Evolutionary conservation across 1,140 invertebrate species (phyloP), one percentile per base, ranked within the genome.

Genomic region (Galleria mellonella): DNA sequence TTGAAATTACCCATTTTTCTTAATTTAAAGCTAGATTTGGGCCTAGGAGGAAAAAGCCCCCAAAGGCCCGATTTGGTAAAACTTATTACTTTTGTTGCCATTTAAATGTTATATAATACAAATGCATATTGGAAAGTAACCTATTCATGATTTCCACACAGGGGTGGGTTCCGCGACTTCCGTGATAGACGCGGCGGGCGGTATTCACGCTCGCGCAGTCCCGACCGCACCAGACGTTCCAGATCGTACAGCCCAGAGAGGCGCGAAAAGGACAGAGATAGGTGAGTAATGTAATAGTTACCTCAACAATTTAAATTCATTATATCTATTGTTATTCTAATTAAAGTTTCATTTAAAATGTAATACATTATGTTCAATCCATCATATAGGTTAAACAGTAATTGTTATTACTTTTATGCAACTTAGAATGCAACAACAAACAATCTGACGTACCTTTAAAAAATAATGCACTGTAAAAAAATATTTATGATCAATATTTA

Each of bases 151-250:
- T 23, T 23, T 23, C 2, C 6, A 6, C 28, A 9, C 17, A 87
- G 88, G 23, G 87, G 87, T 28, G 89, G 89, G 7, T 92, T 89
- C 81, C 87, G 91, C 33, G 91, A 92, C 62, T 91, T 91, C 62
- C 83, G 90, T 35, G 90, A 91, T 49, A 70, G 91, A 9, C 82
- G 91, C 30, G 87, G 87, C 45, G 88, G 87, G 4, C 53, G 86
- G 0, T 86, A 83, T 48, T 87, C 86, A 9, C 70, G 86, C 36
- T 87, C 84, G 4, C 70, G 86, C 44, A 84, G 81, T 46, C 85
- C 82, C 4, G 84, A 86, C 35, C 55, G 82, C 10, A 69, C 72
- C 36, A 73, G 86, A 15, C 63, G 89, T 44, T 89, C 89, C 15
- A 69, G 89, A 27, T 90, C 89, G 32, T 90, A 89, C 60, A 90